These are phyloP conservation scores for Cyclophora punctaria DNA, from an alignment of 2,888 invertebrate genomes.

Conservation along the genomic window DNA sequence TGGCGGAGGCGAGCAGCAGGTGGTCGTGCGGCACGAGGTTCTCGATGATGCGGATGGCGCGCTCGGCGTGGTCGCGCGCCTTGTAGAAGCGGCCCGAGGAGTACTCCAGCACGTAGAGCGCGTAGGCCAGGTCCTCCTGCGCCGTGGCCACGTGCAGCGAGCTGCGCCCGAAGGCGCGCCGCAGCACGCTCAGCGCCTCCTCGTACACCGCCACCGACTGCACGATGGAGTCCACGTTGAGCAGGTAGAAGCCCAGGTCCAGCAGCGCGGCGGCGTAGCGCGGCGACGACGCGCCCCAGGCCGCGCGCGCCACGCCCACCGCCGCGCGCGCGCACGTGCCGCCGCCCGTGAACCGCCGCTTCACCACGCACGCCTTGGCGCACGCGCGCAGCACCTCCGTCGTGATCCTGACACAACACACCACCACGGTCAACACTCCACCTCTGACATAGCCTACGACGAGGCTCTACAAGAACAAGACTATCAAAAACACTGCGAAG, in stretches of 20 bases:
- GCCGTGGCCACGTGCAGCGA: conserved; percentile 92
- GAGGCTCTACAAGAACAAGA: no score
- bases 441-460: no score
- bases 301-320: conserved; percentile 79
- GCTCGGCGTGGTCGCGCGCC: conserved; percentile 88
- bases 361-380: conserved; percentile 92
- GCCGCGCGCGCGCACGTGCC: conserved; percentile 89
- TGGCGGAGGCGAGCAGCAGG: conserved; percentile 89
- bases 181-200: conserved; percentile 83
- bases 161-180: conserved; percentile 85
- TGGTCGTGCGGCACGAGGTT: conserved; percentile 87
- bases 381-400: conserved; percentile 90
- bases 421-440: no score
- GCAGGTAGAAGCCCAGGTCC: conserved; percentile 92
- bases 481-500: no score
- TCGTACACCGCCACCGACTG: conserved; percentile 91
- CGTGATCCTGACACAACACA: conserved; percentile 74
- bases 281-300: conserved; percentile 81
- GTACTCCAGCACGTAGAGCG: conserved; percentile 93
- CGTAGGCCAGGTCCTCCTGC: conserved; percentile 94
- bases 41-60: conserved; percentile 87
- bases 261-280: conserved; percentile 88
- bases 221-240: conserved; percentile 89
- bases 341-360: conserved; percentile 87
- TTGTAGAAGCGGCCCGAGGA: conserved; percentile 88